Base-by-base conservation (phyloP, 2,113 vertebrate genomes). In the Lates calcarifer region DNA sequence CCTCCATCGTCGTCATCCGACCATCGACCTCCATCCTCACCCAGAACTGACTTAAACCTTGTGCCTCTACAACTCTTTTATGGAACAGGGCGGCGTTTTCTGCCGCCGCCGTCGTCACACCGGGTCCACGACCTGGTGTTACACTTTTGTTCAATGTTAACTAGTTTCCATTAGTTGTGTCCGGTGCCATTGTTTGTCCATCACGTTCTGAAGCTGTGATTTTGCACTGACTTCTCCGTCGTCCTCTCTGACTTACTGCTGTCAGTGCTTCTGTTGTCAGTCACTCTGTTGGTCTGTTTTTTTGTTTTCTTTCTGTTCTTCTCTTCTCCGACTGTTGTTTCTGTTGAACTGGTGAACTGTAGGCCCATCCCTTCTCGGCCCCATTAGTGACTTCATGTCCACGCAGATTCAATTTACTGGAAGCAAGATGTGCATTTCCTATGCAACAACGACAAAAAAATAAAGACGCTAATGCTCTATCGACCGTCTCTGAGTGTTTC, bases 351-450 rank as follows among this genome's bases (percentile, higher is more conserved):
- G 94, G 95, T 95, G 95, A 96, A 95, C 95, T 96, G 95, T 96
- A 94, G 95, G 95, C 94, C 94, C 96, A 94, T 96, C 95, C 95
- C 95, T 96, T 96, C 96, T 95, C 94, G 92, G 96, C 94, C 94
- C 95, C 96, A 92, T 97, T 96, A 96, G 96, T 95, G 96, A 96
- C 96, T 95, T 95, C 96, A 96, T 95, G 94, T 97, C 95, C 97
- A 97, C 95, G 95, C 96, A 96, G 85, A 97, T 96, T 96, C 96
- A 94, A 95, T 97, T 86, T 98, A 98, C 96, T 98, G 97, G 96
- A 99, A 98, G 97, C 96, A 97, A 98, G 94, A 97, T 97, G 97
- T 98, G 96, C 97, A 97, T 99, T 98, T 98, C 97, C 98, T 99
- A 99, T 99, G 98, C 98, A 99, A 99, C 96, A 95, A 92, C 68